Percentiles rank a stretch among this genome's conserved stretches.
Conservation (phyloP, 2,888 invertebrate species). For the Iphiclides podalirius region DNA sequence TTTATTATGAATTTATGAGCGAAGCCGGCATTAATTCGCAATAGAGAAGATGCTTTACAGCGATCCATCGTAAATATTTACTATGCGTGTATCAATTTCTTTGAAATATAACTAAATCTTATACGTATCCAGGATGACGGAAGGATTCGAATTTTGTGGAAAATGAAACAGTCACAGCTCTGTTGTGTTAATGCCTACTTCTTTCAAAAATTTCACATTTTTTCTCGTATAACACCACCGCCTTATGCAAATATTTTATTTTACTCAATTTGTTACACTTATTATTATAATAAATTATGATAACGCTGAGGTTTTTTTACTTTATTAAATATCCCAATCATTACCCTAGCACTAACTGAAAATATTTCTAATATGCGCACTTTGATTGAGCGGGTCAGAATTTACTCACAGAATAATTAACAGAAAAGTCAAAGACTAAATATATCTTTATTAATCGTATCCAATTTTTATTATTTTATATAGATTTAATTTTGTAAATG, state of each 20-base stretch:
- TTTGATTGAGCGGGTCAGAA: no score
- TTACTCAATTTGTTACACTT: conserved; percentile 67
- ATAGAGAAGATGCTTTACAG: neutral
- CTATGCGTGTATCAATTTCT: neutral
- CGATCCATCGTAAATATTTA: conserved; percentile 2
- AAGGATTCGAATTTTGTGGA: no score
- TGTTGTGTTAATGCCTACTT: neutral
- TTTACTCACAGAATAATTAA: no score
- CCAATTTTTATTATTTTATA: no score
- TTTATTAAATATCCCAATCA: conserved; percentile 1
- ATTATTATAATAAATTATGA: conserved; percentile 48
- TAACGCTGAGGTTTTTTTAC: conserved; percentile 14
- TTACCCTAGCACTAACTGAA: neutral
- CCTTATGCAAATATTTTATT: conserved; percentile 54
- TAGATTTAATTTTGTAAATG: no score
- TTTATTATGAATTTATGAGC: conserved; percentile 9
- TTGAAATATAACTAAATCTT: neutral
- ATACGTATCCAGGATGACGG: no score
- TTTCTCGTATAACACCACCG: conserved; percentile 39
- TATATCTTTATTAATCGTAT: no score
- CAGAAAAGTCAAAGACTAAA: no score
- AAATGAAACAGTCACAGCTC: neutral
- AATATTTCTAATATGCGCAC: no score
- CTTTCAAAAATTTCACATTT: neutral
- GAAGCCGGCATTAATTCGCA: conserved; percentile 5